A percentile compares a stretch with the other conserved stretches of the same genome.
Conservation (phyloP, 2,113 vertebrate genomes). For the Brachyistius frenatus region DNA sequence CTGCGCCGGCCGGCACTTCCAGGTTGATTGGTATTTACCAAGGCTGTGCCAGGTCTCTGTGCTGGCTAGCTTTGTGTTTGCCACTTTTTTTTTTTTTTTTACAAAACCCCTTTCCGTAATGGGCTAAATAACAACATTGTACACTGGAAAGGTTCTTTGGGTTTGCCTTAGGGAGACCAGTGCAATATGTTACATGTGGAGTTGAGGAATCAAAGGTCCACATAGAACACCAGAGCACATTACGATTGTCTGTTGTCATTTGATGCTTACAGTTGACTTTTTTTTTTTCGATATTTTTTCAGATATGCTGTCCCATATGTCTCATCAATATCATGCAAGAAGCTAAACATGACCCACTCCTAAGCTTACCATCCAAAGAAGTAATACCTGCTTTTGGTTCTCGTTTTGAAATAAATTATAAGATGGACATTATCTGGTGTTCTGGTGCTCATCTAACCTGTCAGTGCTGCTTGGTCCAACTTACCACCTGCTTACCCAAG, state of each 20-base stretch:
- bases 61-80: conserved; percentile 57
- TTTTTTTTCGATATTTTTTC: not conserved
- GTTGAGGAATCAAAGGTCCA: not conserved
- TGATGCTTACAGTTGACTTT: not conserved
- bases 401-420: no score
- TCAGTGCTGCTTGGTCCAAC: not conserved
- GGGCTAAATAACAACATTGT: conserved; percentile 15
- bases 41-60: conserved; percentile 60
- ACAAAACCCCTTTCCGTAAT: conserved; percentile 18
- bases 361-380: no score
- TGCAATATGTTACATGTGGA: no score
- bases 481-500: not conserved
- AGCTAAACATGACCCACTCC: not conserved
- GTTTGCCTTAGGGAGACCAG: conserved; percentile 5
- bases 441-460: not conserved
- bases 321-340: not conserved
- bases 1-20: conserved; percentile 47
- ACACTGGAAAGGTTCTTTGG: conserved; percentile 11
- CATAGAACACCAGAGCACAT: not conserved
- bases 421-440: not conserved
- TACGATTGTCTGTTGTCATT: not conserved
- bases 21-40: conserved; percentile 65
- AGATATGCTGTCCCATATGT: not conserved
- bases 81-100: conserved; percentile 33
- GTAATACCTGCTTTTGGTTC: no score